Evolutionary conservation across 2,888 invertebrate genomes (phyloP), one percentile per base, ranked within the genome.

Genomic region (Calameuta idolon): DNA sequence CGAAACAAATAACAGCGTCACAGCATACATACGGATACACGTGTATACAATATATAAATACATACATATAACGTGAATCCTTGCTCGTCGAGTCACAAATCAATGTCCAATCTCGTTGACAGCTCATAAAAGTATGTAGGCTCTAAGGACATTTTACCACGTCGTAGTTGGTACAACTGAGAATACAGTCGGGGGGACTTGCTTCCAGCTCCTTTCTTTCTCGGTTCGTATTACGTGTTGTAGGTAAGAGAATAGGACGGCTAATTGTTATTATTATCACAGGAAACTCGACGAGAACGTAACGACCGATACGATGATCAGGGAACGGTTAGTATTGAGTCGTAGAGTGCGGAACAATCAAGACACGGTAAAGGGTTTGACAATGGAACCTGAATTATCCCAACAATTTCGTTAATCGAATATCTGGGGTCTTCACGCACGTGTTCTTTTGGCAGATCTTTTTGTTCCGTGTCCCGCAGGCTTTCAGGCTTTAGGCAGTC

Each of bases 31-130:
- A 23, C 5, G 40, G 40, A 4, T 40, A 5, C 35, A 11, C 35
- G 35, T 35, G 12, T 35, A 35, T 35, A 35, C 33, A 33, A 33
- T 40, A 40, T 23, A 23, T 55, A 2, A 2, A 15, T 55, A 55
- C 4, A 55, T 35, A 35, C 35, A 12, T 35, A 35, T 12, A 35
- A 15, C 23, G 23, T 0, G 55, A 23, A 55, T 4, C 23, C 23
- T 23, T 55, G 5, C 23, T 23, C 55, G 55, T 55, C 23, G 55
- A 55, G 9, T 55, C 55, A 82, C 83, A 85, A 85, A 86, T 85
- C 85, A 84, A 83, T 83, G 81, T 78, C 82, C 85, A 82, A 84
- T 80, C 83, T 85, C 82, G 83, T 87, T 86, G 83, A 86, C 82
- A 81, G 78, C 76, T 76, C 35, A 83, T 79, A 81, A 85, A 84